phyloP scores from a whole-genome alignment of 2,113 vertebrate species.

The Macroglossus sobrinus region DNA sequence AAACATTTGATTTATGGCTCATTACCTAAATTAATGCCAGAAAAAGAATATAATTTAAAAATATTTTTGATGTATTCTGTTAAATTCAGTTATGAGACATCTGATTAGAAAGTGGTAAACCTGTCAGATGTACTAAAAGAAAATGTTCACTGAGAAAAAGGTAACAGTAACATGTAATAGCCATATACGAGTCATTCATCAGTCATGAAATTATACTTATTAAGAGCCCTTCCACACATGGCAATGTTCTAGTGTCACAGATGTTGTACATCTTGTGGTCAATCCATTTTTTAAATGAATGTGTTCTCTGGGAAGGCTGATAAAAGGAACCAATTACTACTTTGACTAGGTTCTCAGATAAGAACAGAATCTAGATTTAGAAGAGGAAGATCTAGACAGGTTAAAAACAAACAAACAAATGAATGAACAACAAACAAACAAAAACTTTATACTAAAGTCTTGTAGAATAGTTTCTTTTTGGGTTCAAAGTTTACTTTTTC shows the following conservation, averaged over 20 bases:
- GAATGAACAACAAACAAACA: neutral
- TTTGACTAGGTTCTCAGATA: constrained; percentile 22
- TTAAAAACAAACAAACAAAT: neutral
- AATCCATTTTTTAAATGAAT: neutral
- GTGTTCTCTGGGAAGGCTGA: neutral
- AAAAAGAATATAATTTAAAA: constrained; percentile 68
- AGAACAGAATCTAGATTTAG: neutral
- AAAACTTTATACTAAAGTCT: neutral
- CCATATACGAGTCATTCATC: neutral
- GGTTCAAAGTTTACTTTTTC: neutral
- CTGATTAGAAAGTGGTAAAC: constrained; percentile 59
- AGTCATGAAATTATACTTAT: neutral
- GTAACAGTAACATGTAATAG: neutral
- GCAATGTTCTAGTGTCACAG: neutral
- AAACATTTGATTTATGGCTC: constrained; percentile 75
- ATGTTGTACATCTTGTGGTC: neutral
- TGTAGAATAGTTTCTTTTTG: neutral
- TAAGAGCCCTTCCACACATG: neutral
- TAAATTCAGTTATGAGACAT: constrained; percentile 71
- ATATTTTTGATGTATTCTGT: constrained; percentile 73
- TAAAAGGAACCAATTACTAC: neutral
- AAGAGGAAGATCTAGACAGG: neutral
- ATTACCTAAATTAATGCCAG: constrained; percentile 69
- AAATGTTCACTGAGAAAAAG: constrained; percentile 69
- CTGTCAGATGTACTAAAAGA: constrained; percentile 50